Conservation (phyloP, 2,888 invertebrate species). For the Lottia gigantea region DNA sequence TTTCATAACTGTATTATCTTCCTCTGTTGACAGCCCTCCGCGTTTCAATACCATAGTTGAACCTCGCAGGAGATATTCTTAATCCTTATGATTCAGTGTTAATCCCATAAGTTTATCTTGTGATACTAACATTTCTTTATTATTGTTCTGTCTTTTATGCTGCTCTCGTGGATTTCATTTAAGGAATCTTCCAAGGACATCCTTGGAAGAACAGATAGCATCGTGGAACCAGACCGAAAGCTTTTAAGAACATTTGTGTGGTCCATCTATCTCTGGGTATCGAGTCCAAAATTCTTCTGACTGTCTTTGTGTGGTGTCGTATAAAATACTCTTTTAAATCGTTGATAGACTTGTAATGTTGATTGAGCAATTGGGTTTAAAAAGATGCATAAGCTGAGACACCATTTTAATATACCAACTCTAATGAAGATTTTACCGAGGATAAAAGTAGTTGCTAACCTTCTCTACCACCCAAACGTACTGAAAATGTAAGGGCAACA, state of each 20-base stretch:
- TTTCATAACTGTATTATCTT: too few relatives aligned
- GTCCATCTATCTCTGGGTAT: slow-evolving; percentile 31
- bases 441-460: slow-evolving; percentile 20
- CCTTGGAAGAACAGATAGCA: too few relatives aligned
- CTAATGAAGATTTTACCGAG: slow-evolving; percentile 5
- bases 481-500: slow-evolving; percentile 24
- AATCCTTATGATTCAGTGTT: too few relatives aligned
- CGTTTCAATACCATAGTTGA: too few relatives aligned
- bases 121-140: too few relatives aligned
- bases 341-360: slow-evolving; percentile 27
- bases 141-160: too few relatives aligned
- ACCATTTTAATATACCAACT: slow-evolving; percentile 23
- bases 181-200: too few relatives aligned
- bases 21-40: too few relatives aligned
- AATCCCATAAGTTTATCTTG: too few relatives aligned
- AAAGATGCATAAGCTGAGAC: slow-evolving; percentile 32
- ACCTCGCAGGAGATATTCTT: too few relatives aligned
- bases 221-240: too few relatives aligned
- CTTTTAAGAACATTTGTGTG: slow-evolving; percentile 27
- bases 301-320: slow-evolving; percentile 26
- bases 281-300: slow-evolving; percentile 26
- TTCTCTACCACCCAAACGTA: slow-evolving; percentile 23
- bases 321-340: slow-evolving; percentile 25
- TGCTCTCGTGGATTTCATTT: too few relatives aligned
- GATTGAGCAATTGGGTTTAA: slow-evolving; percentile 20